Evolutionary conservation across 2,113 vertebrate species (phyloP).

Genomic region (Gorsachius goisagi): DNA sequence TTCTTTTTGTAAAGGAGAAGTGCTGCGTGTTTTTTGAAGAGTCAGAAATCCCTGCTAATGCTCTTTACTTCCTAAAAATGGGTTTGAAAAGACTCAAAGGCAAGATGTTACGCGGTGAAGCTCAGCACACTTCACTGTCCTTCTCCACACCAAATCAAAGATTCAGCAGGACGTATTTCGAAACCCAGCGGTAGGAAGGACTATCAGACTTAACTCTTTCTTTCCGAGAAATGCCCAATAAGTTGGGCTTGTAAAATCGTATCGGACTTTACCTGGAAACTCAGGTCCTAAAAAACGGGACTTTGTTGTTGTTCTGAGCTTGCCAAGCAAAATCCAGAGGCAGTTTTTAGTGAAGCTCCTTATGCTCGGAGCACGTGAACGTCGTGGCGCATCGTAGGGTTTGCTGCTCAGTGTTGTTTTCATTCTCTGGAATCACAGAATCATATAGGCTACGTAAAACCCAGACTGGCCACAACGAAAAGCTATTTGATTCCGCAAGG

Average conservation of each 20-base stretch:
- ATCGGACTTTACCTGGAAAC: not conserved
- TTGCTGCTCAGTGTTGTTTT: not conserved
- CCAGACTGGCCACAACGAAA: not conserved
- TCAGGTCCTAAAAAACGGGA: not conserved
- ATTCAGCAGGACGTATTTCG: not conserved
- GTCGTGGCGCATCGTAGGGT: fast-evolving
- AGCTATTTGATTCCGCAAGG: not conserved
- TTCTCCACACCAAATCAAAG: not conserved
- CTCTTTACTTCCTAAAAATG: not conserved
- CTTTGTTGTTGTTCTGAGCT: not conserved
- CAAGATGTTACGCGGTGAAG: no score
- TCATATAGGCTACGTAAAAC: not conserved
- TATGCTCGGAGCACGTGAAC: fast-evolving
- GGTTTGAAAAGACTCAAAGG: fast-evolving
- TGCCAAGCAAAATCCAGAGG: fast-evolving
- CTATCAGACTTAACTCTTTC: not conserved
- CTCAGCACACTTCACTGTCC: fast-evolving
- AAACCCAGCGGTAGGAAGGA: not conserved
- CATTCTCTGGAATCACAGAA: not conserved
- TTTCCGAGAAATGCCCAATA: not conserved
- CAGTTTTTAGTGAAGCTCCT: not conserved
- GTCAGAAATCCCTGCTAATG: not conserved
- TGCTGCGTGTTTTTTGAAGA: not conserved
- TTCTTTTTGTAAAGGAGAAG: not conserved
- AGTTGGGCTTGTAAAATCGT: not conserved